Base-by-base conservation (phyloP, 92 coral and sea anemone genomes). In the Hydrozoanthus gracilis region DNA sequence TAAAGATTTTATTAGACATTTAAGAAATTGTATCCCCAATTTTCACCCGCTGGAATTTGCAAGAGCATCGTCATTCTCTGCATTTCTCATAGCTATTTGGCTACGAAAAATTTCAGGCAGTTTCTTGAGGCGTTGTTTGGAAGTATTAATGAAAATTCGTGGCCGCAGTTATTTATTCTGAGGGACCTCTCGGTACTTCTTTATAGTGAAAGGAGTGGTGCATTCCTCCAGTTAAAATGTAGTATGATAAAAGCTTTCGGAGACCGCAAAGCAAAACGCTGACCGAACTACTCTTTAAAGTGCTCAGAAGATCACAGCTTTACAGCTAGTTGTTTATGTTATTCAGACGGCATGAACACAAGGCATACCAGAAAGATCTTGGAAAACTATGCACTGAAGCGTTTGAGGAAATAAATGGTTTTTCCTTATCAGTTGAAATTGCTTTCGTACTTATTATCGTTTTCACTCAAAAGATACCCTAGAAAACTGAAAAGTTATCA, bases 401-500 rank as follows among this genome's bases (percentile, higher is more conserved):
- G 39, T 46, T 55, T 51, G 62, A 54, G 13, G 8, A 76, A 51
- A 27, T 27, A 27, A 27, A 27, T 27, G 39, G 39, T 27, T 27
- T 27, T 27, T 27, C 39, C 0, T 27, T 27, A 27, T 27, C 39
- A 27, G 39, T 27, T 27, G 39, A 27, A 27, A 27, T 27, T 0
- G 39, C 39, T 12, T 20, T 51, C 46, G 64, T 48, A 48, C 12
- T 50, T 3, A 50, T 8, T 17, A 14, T 5, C 7, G 55, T 18
- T 51, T 50, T 76, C 45, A 10, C 48, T 7, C 49, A 13, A 51
- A 4, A 76, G 10, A 51, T 17, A 12, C 20, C 14, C 8, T 8
- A 80, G 8, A 7, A 46, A 11, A 49, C 60, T 44, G 47, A 64
- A 44, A 73, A 64, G 75, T 80, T 80, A 64, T 48, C 73, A 11